Conservation (phyloP, 2,797 vertebrate species). For the Simalia tracyae region DNA sequence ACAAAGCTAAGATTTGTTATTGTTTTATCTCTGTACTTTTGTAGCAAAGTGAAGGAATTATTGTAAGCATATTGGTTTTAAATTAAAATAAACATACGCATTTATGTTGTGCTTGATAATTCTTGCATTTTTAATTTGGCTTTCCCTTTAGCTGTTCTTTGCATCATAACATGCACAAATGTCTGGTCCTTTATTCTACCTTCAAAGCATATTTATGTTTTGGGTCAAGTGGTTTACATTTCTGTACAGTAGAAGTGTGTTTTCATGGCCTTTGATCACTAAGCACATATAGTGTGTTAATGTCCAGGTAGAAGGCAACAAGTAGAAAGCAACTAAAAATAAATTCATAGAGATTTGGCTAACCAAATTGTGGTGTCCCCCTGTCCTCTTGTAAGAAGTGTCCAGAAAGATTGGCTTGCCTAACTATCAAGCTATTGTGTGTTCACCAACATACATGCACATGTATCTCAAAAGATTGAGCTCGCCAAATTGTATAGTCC, state of each 20-base stretch:
- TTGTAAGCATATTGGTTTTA: constrained; percentile 48
- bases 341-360: background rate
- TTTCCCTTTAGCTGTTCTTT: constrained; percentile 28
- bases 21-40: background rate
- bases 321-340: background rate
- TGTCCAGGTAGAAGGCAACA: background rate
- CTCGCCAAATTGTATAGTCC: no score
- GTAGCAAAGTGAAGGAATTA: background rate
- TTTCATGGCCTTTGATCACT: constrained; percentile 42
- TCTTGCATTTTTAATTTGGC: constrained; percentile 48
- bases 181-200: constrained; percentile 6
- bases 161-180: background rate
- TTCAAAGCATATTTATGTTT: background rate
- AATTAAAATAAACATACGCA: constrained; percentile 47
- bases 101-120: constrained; percentile 25
- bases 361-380: background rate
- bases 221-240: background rate
- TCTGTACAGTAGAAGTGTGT: constrained; percentile 31
- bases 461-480: no score
- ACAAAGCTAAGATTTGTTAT: background rate
- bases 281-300: background rate
- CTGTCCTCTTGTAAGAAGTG: background rate
- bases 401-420: background rate
- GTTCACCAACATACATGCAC: no score
- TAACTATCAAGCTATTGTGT: background rate